Percentiles rank a stretch among this genome's conserved stretches.
phyloP scores from a whole-genome alignment of 2,113 vertebrate genomes.

The Polyodon spathula region DNA sequence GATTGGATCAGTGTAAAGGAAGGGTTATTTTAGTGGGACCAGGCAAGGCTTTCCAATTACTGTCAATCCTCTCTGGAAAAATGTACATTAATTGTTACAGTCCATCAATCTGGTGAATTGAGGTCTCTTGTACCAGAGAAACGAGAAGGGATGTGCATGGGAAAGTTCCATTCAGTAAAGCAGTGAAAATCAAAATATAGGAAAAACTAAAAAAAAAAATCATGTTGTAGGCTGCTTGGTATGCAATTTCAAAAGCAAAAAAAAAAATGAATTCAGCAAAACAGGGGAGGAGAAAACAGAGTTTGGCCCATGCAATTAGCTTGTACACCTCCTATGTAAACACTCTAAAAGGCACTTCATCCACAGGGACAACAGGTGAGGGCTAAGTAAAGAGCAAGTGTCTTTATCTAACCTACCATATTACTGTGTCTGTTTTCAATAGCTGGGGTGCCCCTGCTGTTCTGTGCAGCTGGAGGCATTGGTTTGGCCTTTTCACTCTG shows the following conservation, averaged over 20 bases:
- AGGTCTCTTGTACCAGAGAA: no score
- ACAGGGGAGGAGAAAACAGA: slow-evolving; percentile 19
- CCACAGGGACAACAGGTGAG: background rate
- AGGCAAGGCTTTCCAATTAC: slow-evolving; percentile 15
- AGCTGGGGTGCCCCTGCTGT: slow-evolving; percentile 15
- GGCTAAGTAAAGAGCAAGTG: slow-evolving; percentile 8
- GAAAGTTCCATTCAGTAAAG: no score
- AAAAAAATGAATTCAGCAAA: slow-evolving; percentile 17
- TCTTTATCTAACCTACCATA: slow-evolving; percentile 40
- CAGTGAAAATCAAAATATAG: no score
- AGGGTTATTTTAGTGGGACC: slow-evolving; percentile 8
- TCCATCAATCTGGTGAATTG: no score
- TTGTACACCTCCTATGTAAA: slow-evolving; percentile 1
- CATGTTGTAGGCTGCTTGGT: no score
- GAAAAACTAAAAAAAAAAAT: background rate
- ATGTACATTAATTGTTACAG: no score
- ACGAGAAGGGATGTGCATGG: no score
- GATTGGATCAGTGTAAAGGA: background rate
- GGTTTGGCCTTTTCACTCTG: slow-evolving; percentile 6
- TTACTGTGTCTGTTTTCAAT: slow-evolving; percentile 24
- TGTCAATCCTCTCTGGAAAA: no score
- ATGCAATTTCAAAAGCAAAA: slow-evolving; percentile 23
- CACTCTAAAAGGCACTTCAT: slow-evolving; percentile 17
- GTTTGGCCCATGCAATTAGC: background rate
- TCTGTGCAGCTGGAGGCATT: slow-evolving; percentile 18